Base-by-base conservation (phyloP, 2,888 invertebrate genomes). In the Rhopalosiphum nymphaeae region DNA sequence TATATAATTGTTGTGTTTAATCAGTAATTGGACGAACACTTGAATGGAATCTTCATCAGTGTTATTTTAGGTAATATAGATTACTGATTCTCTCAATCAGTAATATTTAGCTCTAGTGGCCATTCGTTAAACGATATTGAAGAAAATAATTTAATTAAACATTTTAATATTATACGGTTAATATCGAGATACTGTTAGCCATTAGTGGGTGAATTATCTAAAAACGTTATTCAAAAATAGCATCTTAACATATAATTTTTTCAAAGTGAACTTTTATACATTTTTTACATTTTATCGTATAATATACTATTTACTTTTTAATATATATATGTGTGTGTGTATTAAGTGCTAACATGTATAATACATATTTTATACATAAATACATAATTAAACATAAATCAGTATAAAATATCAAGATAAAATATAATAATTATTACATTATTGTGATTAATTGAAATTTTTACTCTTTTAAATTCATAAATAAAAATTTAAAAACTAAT, bases 171-270 rank as follows among this genome's bases (percentile, higher is more conserved):
- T 53, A 67, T 29, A 29, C 13, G 1, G 7, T 67, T 67, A n/a
- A 67, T n/a, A n/a, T 67, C 16, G 7, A 67, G 0, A n/a, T 67
- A n/a, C 5, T 67, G 21, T 78, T 7, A 36, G 78, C 1, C 36
- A 67, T 67, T 67, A 67, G 16, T n/a, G 13, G 78, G 9, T 36
- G 2, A 78, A 78, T 78, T 3, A 21, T 36, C 2, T 36, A 36
- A 36, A 36, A 78, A 7, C 36, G 21, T 21, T 21, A 87, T 89
- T 42, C 26, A 89, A 42, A 2, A 46, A 56, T 56, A 57, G 56
- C 89, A 89, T 89, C 89, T 56, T 89, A 89, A 89, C 89, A 89
- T 89, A 56, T 42, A 89, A 89, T 36, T 42, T 42, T 26, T 56
- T 42, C 10, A 42, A 56, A 36, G 56, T 88, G 26, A 0, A 88